Evolutionary conservation across 2,888 invertebrate species (phyloP).

Genomic region (Leptura quadrifasciata): DNA sequence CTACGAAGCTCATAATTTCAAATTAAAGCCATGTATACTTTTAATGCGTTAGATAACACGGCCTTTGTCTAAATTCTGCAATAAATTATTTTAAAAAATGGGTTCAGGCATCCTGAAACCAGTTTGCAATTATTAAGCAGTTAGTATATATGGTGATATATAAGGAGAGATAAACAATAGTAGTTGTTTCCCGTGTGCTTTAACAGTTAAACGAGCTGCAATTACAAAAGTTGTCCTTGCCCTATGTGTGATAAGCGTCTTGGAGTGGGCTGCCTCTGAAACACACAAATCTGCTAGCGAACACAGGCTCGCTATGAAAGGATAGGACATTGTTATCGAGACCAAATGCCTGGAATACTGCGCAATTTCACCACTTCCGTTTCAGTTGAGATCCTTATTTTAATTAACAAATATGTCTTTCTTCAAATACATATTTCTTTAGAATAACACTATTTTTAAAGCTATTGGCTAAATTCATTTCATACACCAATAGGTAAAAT

Average conservation of each 20-base stretch:
- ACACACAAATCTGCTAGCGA: slow-evolving; percentile 58
- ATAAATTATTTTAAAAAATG: slow-evolving; percentile 31
- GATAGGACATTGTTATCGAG: slow-evolving; percentile 5
- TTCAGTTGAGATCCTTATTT: neutral
- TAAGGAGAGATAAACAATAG: slow-evolving; percentile 65
- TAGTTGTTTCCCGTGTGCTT: slow-evolving; percentile 62
- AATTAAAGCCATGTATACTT: slow-evolving; percentile 8
- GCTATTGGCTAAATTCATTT: too few relatives aligned
- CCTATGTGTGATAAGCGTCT: slow-evolving; percentile 63
- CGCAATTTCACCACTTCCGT: neutral
- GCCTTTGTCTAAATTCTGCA: slow-evolving; percentile 7
- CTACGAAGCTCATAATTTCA: neutral
- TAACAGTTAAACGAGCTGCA: slow-evolving; percentile 65
- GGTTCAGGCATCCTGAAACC: slow-evolving; percentile 1
- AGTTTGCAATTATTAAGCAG: slow-evolving; percentile 63
- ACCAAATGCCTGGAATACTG: neutral
- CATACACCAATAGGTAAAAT: too few relatives aligned
- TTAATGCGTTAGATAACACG: slow-evolving; percentile 13
- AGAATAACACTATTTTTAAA: too few relatives aligned
- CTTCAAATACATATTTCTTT: too few relatives aligned
- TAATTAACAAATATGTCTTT: too few relatives aligned
- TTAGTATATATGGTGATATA: slow-evolving; percentile 61
- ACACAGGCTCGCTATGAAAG: slow-evolving; percentile 8
- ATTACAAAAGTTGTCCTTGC: slow-evolving; percentile 65
- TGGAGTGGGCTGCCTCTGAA: slow-evolving; percentile 58